Evolutionary conservation across 1,140 invertebrate genomes (phyloP).

Genomic region (Neodiprion lecontei): DNA sequence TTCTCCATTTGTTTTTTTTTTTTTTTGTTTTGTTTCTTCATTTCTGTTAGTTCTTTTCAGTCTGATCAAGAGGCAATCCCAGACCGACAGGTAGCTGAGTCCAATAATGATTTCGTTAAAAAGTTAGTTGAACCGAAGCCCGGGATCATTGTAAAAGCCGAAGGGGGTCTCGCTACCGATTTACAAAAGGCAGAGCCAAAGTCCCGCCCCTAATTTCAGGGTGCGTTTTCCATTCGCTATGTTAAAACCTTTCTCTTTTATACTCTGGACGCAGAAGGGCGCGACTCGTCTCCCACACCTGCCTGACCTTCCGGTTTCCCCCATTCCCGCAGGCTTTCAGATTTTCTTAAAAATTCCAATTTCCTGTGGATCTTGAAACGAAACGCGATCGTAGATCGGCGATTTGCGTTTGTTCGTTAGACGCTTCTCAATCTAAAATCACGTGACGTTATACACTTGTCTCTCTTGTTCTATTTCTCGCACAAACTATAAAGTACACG

Average conservation of each 20-base stretch:
- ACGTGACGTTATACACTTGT: too few species aligned
- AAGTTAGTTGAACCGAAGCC: background rate
- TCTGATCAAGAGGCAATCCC: too few species aligned
- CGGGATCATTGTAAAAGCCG: background rate
- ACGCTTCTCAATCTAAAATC: too few species aligned
- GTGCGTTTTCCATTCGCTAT: background rate
- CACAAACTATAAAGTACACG: too few species aligned
- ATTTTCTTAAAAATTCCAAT: background rate
- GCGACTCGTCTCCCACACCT: background rate
- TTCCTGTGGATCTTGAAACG: background rate
- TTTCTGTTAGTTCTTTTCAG: too few species aligned
- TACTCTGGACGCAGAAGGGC: background rate
- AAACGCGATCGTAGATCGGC: too few species aligned
- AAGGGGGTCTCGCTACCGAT: background rate
- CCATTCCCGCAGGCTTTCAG: background rate
- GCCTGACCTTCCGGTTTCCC: background rate
- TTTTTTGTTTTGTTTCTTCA: too few species aligned
- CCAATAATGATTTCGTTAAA: background rate
- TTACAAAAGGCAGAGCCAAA: background rate
- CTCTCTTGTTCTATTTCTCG: too few species aligned
- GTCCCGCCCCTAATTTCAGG: constrained; percentile 4
- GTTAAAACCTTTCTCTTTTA: background rate
- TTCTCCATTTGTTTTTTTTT: too few species aligned
- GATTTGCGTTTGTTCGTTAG: background rate
- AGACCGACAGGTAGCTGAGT: too few species aligned